phyloP scores from a whole-genome alignment of 2,797 vertebrate genomes.

The Remorina albescens region DNA sequence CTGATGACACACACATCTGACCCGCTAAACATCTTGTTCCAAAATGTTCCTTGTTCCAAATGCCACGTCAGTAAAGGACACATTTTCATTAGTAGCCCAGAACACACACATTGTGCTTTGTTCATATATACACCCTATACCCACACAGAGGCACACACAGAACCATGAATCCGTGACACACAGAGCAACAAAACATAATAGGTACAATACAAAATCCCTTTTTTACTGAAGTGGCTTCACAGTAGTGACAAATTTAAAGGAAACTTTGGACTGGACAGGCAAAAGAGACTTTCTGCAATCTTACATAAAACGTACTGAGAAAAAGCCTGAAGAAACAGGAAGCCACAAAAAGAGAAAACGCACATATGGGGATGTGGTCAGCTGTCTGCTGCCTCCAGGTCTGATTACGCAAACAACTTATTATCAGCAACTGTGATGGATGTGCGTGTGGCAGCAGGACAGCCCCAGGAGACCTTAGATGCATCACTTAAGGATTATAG shows the following conservation, averaged over 20 bases:
- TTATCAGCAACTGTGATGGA: constrained; percentile 65
- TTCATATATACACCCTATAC: constrained; percentile 20
- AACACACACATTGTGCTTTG: constrained; percentile 43
- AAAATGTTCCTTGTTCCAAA: constrained; percentile 49
- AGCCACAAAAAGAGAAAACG: too few relatives aligned
- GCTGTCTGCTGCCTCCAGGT: constrained; percentile 36
- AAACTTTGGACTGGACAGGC: constrained; percentile 7
- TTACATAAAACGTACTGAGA: constrained; percentile 26
- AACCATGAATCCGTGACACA: constrained; percentile 15
- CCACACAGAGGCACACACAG: constrained; percentile 8
- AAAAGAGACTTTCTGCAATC: constrained; percentile 28
- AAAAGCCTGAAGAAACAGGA: constrained; percentile 7
- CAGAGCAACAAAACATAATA: constrained; percentile 30
- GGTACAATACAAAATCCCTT: constrained; percentile 33
- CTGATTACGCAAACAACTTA: constrained; percentile 58
- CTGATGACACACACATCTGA: constrained; percentile 61
- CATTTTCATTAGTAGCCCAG: constrained; percentile 46
- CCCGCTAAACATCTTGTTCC: constrained; percentile 52
- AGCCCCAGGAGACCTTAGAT: constrained; percentile 37
- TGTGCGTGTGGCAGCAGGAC: constrained; percentile 24
- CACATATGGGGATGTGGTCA: constrained; percentile 36
- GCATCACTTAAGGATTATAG: constrained; percentile 14
- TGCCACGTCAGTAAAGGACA: constrained; percentile 45
- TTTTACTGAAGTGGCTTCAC: constrained; percentile 39
- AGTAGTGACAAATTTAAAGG: constrained; percentile 23